Evolutionary conservation across 2,113 vertebrate species (phyloP).

Genomic region (Zapus hudsonius): DNA sequence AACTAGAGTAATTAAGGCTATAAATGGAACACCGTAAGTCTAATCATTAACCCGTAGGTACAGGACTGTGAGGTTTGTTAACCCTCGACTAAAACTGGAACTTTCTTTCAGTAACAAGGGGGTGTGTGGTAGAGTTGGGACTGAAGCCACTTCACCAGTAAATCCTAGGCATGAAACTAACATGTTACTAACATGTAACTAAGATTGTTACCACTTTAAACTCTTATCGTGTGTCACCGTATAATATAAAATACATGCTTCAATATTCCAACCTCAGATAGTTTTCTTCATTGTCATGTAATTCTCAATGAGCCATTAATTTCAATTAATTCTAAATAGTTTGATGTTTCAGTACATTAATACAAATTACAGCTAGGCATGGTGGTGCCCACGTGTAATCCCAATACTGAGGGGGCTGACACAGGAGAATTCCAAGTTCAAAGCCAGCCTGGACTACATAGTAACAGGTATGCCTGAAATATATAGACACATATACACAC

Average conservation of each 20-base stretch:
- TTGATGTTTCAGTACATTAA: no score
- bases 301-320: background rate
- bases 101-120: no score
- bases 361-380: no score
- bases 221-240: background rate
- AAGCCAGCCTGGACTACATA: no score
- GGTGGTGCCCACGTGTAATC: no score
- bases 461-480: no score
- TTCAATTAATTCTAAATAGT: background rate
- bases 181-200: background rate
- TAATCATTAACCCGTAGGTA: background rate
- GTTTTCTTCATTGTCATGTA: background rate
- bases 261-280: background rate
- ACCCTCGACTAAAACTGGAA: no score
- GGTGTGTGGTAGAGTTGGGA: background rate
- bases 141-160: background rate
- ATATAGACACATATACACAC: no score
- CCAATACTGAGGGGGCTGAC: no score
- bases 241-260: background rate
- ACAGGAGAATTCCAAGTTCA: no score
- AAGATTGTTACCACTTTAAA: background rate
- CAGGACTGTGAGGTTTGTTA: background rate
- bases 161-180: constrained; percentile 10
- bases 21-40: background rate
- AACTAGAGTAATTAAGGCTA: background rate